A percentile compares a stretch with the other conserved stretches of the same genome.
phyloP scores from a whole-genome alignment of 2,888 invertebrate species.

The Cyclophora punctaria region DNA sequence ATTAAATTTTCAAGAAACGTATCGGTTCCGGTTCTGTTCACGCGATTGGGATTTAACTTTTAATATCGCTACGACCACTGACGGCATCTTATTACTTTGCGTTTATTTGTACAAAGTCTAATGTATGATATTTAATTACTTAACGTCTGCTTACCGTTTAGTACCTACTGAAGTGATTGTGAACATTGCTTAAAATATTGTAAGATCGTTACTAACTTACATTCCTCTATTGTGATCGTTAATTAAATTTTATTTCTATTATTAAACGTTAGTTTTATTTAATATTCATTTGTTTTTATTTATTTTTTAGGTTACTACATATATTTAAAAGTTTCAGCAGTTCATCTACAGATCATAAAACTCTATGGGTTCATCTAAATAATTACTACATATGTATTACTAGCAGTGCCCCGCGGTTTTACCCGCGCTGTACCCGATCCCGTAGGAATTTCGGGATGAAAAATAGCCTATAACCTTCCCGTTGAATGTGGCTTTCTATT shows the following conservation, averaged over 20 bases:
- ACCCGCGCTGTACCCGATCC: too few relatives aligned
- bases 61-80: conserved; percentile 8
- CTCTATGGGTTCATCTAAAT: too few relatives aligned
- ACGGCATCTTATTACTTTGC: conserved; percentile 4
- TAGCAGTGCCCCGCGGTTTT: too few relatives aligned
- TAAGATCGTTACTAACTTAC: conserved; percentile 36
- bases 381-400: too few relatives aligned
- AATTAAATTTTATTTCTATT: conserved; percentile 66
- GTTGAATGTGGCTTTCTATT: too few relatives aligned
- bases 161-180: not conserved
- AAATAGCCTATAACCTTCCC: too few relatives aligned
- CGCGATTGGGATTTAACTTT: conserved; percentile 11
- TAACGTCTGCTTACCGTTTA: not conserved
- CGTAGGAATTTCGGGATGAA: too few relatives aligned
- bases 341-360: too few relatives aligned
- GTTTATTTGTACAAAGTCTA: conserved; percentile 1
- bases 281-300: not conserved
- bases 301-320: too few relatives aligned
- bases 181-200: conserved; percentile 23
- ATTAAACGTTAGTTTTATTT: conserved; percentile 39
- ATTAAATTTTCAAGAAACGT: conserved; percentile 14
- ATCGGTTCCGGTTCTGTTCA: conserved; percentile 13
- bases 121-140: not conserved
- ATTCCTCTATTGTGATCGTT: conserved; percentile 59
- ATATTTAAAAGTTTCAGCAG: too few relatives aligned